phyloP scores from a whole-genome alignment of 1,140 invertebrate genomes.

The Maconellicoccus hirsutus region DNA sequence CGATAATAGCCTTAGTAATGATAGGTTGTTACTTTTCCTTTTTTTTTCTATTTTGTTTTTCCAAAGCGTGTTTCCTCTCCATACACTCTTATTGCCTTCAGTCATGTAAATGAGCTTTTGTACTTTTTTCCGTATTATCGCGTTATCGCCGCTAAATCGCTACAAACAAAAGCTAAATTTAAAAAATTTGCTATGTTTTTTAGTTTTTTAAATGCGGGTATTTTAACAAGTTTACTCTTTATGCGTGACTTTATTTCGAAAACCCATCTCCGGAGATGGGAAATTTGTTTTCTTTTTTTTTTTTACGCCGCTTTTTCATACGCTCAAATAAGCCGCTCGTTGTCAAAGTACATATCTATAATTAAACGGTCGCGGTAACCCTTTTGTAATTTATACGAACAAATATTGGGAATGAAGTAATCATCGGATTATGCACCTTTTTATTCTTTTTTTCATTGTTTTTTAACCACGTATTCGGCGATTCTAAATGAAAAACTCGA shows the following conservation, averaged over 20 bases:
- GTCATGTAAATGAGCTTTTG: slow-evolving; percentile 8
- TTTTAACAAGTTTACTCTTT: background rate
- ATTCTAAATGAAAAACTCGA: too few relatives aligned
- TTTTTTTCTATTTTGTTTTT: slow-evolving; percentile 16
- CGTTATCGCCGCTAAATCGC: slow-evolving; percentile 1
- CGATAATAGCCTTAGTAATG: slow-evolving; percentile 18
- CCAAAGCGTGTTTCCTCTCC: slow-evolving; percentile 6
- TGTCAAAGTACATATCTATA: too few relatives aligned
- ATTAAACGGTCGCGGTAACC: too few relatives aligned
- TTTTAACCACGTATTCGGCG: too few relatives aligned
- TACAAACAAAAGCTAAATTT: slow-evolving; percentile 1
- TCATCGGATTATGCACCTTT: too few relatives aligned
- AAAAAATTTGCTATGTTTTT: background rate
- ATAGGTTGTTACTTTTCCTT: slow-evolving; percentile 14
- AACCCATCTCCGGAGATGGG: slow-evolving; percentile 1
- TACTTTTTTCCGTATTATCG: slow-evolving; percentile 5
- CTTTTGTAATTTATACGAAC: too few relatives aligned
- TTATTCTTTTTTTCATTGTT: too few relatives aligned
- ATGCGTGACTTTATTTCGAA: background rate
- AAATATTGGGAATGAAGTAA: too few relatives aligned
- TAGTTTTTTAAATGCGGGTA: background rate
- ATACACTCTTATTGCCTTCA: slow-evolving; percentile 1
- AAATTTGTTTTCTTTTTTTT: background rate
- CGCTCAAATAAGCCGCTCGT: too few relatives aligned
- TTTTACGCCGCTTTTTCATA: too few relatives aligned